Base-by-base conservation (phyloP, 2,113 vertebrate genomes). In the Podiceps cristatus region DNA sequence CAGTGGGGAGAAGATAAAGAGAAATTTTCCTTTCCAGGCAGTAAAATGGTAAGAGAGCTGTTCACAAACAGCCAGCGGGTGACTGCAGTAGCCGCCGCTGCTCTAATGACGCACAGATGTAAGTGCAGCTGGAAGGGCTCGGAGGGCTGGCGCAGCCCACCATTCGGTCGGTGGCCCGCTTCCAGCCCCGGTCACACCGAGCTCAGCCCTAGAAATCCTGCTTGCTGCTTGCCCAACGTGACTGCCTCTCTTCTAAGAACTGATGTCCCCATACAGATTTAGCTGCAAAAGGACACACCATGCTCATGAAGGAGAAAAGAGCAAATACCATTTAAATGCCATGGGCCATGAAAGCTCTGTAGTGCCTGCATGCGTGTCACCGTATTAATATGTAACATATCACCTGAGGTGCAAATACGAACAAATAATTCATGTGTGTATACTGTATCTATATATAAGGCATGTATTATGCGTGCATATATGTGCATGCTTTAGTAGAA, bases 101-200 rank as follows among this genome's bases (percentile, higher is more conserved):
- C 84, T 35, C 55, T 81, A 86, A 77, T 20, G 68, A 90, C 52
- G 78, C 79, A 56, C 91, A 94, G 91, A 88, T 89, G 86, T 72
- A 23, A 18, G 44, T 71, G 81, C 86, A 89, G 89, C 93, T 94
- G 94, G 86, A 94, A 81, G 40, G 75, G 68, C 68, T 88, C 5
- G 86, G 37, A 72, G 66, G 44, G 44, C 8, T 75, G 76, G 73
- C 18, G 0, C 37, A 18, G 49, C 0, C 0, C 37, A 18, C 42
- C 2, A 0, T 50, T 72, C 1, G 0, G 11, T 72, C 1, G 0
- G 11, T 77, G 86, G 83, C 82, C 16, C 1, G 1, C 13, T 69
- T 90, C 88, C 91, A 90, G 11, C 33, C 53, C 58, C 0, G 0
- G 17, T 1, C 3, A 24, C 18, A 11, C 17, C 24, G 67, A 53